phyloP scores from a whole-genome alignment of 2,888 invertebrate genomes.

The Leptopilina drosophilae region DNA sequence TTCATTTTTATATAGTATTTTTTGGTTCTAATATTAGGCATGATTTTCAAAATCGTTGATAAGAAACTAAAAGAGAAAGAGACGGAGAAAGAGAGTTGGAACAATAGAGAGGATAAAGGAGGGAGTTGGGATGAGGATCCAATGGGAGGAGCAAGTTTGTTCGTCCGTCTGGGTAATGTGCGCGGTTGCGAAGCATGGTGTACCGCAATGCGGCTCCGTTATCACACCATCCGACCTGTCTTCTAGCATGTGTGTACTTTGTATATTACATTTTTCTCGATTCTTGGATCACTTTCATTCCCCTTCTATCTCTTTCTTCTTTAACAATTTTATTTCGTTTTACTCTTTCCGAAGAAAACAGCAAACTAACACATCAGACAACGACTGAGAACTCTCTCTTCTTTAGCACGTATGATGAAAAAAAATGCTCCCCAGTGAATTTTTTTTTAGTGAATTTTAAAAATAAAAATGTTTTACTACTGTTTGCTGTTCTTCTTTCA shows the following conservation, averaged over 20 bases:
- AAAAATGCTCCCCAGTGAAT: too few relatives aligned
- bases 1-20: too few relatives aligned
- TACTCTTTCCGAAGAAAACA: not conserved
- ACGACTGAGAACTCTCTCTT: not conserved
- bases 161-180: conserved; percentile 38
- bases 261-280: conserved; percentile 21
- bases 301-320: not conserved
- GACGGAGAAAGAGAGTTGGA: not conserved
- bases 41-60: not conserved
- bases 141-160: conserved; percentile 37
- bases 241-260: conserved; percentile 34
- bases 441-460: too few relatives aligned
- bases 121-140: conserved; percentile 17
- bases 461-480: too few relatives aligned
- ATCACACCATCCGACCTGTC: conserved; percentile 42
- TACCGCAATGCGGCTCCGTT: conserved; percentile 48
- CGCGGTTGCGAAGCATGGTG: conserved; percentile 43
- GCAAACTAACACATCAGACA: not conserved
- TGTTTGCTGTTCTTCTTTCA: too few relatives aligned
- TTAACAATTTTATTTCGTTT: not conserved
- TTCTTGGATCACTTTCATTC: conserved; percentile 22
- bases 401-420: not conserved
- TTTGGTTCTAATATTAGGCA: too few relatives aligned
- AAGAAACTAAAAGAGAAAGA: not conserved
- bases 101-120: not conserved